Conservation (phyloP, 2,113 vertebrate species). For the Tragelaphus buxtoni region DNA sequence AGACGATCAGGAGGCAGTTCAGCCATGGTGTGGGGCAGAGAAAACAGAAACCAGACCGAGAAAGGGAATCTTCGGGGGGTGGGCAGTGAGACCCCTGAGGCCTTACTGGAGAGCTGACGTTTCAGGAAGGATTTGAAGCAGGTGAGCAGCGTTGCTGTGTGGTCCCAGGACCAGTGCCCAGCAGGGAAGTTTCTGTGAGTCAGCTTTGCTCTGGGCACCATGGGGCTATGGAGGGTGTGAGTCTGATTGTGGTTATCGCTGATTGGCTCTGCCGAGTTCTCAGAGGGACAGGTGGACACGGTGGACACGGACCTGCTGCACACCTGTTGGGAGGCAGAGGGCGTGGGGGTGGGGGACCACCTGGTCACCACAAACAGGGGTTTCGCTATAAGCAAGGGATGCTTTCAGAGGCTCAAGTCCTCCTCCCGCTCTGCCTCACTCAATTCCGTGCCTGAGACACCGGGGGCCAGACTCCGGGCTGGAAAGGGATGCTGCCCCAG, state of each 20-base stretch:
- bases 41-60: rapidly evolving
- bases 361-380: background rate
- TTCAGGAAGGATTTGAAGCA: background rate
- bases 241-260: background rate
- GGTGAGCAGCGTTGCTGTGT: rapidly evolving
- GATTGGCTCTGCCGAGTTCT: background rate
- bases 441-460: background rate
- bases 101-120: background rate
- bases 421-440: too few species aligned
- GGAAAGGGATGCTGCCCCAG: background rate
- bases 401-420: background rate
- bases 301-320: background rate
- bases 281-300: background rate
- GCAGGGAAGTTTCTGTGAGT: background rate
- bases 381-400: background rate
- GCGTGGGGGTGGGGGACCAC: background rate
- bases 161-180: rapidly evolving
- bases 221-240: background rate
- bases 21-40: rapidly evolving
- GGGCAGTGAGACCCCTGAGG: too few species aligned
- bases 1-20: rapidly evolving
- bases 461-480: background rate
- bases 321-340: background rate
- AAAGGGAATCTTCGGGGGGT: rapidly evolving
- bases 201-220: background rate